Conservation (phyloP, 2,797 vertebrate species). For the Pampus argenteus region DNA sequence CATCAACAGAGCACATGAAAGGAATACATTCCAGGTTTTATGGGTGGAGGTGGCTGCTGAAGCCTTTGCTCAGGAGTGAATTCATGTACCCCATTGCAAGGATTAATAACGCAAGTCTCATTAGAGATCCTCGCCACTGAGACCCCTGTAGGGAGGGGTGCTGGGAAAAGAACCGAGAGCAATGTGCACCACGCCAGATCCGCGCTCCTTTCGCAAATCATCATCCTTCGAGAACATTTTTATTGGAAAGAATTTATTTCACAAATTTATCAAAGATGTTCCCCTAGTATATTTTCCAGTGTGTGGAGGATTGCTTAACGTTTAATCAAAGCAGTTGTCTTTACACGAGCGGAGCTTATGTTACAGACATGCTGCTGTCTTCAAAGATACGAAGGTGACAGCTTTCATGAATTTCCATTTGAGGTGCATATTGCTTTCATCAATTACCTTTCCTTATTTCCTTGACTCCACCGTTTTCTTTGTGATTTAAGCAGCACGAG, state of each 20-base stretch:
- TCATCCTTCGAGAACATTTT: constrained; percentile 80
- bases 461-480: constrained; percentile 43
- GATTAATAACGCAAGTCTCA: constrained; percentile 85
- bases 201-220: constrained; percentile 81
- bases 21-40: constrained; percentile 85
- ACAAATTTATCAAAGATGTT: constrained; percentile 80
- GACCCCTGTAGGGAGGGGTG: constrained; percentile 79
- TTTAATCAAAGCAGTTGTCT: constrained; percentile 74
- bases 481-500: constrained; percentile 53
- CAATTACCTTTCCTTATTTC: constrained; percentile 66
- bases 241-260: constrained; percentile 84
- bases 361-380: constrained; percentile 81
- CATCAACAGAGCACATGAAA: constrained; percentile 87
- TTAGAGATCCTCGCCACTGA: constrained; percentile 82
- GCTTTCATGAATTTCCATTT: constrained; percentile 79
- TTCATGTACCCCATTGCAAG: constrained; percentile 84
- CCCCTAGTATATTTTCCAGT: constrained; percentile 79
- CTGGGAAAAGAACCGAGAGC: constrained; percentile 78
- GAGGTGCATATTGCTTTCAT: constrained; percentile 77
- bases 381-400: constrained; percentile 80
- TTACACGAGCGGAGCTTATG: constrained; percentile 71
- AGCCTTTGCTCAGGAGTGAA: constrained; percentile 81
- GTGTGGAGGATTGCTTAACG: constrained; percentile 58
- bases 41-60: constrained; percentile 78
- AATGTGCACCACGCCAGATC: constrained; percentile 64